Base-by-base conservation (phyloP, 2,797 vertebrate species). In the Lithobates sylvaticus region DNA sequence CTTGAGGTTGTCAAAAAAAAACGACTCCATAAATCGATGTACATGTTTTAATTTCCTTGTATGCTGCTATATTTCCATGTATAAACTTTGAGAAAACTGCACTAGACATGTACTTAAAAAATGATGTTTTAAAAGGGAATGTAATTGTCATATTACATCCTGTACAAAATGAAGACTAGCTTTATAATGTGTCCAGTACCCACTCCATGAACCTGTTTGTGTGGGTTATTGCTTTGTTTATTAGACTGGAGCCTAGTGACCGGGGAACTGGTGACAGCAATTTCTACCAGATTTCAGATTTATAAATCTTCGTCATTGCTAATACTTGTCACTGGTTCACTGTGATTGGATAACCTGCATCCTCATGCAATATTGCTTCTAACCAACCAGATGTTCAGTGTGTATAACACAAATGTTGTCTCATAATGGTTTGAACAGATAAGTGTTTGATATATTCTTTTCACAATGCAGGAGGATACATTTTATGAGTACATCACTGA, bases 31-130 rank as follows among this genome's bases (percentile, higher is more conserved):
- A 80, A 42, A 15, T 74, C 8, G 12, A 12, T 47, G 44, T 47
- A 47, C 44, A 61, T 29, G 27, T 88, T 89, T 88, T 89, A 74
- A 89, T 88, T 78, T 81, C 79, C 76, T 2, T 91, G 81, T 88
- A 78, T 88, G 89, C 91, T 91, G 88, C 91, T 87, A 78, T 80
- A 65, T 68, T 88, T 89, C 84, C 91, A 85, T 86, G 82, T 90
- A 88, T 90, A 67, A 91, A 84, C 88, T 89, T 85, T 91, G 89
- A 90, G 88, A 88, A 79, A 88, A 81, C 90, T 88, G 88, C 92
- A 90, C 91, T 93, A 89, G 86, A 87, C 85, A 88, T 89, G 70
- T 90, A 91, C 88, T 86, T 89, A 88, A 88, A 90, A 90, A 89
- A 91, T 91, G 89, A 89, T 89, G 77, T 86, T 88, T 80, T 89